phyloP scores from a whole-genome alignment of 2,113 vertebrate genomes.

The Pachyramphus minor region DNA sequence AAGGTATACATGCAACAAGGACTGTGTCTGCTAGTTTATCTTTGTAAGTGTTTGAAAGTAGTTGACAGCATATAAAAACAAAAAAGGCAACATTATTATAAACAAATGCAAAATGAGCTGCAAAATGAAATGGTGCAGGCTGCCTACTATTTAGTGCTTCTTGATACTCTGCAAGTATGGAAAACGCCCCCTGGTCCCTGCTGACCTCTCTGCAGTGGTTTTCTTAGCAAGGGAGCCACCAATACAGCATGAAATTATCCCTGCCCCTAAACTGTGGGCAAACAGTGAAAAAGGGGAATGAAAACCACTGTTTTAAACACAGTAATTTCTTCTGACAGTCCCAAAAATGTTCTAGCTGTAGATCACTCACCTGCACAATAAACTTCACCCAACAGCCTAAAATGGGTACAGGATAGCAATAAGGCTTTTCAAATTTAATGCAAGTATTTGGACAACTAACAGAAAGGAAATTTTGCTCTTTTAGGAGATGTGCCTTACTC shows the following conservation, averaged over 20 bases:
- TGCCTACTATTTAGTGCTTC: neutral
- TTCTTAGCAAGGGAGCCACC: neutral
- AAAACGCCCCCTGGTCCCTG: neutral
- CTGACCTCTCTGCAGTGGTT: neutral
- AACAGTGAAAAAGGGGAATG: neutral
- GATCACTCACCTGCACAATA: neutral
- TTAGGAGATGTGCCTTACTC: neutral
- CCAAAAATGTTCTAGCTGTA: neutral
- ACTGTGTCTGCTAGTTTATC: conserved; percentile 4
- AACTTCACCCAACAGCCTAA: neutral
- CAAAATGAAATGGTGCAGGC: neutral
- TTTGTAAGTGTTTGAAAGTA: conserved; percentile 14
- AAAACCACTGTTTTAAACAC: neutral
- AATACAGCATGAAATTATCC: neutral
- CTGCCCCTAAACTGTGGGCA: neutral
- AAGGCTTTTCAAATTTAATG: neutral
- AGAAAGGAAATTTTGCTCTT: neutral
- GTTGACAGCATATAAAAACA: conserved; percentile 24
- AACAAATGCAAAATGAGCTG: conserved; percentile 23
- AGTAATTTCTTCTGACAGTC: neutral
- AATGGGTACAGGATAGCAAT: neutral
- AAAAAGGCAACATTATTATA: neutral
- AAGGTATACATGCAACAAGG: neutral
- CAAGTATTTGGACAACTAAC: neutral
- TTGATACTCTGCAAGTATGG: neutral